Percentiles rank a stretch among this genome's conserved stretches.
These are phyloP conservation scores for Eupithecia vulgata DNA, from an alignment of 2,888 invertebrate genomes.

Conservation along the genomic window DNA sequence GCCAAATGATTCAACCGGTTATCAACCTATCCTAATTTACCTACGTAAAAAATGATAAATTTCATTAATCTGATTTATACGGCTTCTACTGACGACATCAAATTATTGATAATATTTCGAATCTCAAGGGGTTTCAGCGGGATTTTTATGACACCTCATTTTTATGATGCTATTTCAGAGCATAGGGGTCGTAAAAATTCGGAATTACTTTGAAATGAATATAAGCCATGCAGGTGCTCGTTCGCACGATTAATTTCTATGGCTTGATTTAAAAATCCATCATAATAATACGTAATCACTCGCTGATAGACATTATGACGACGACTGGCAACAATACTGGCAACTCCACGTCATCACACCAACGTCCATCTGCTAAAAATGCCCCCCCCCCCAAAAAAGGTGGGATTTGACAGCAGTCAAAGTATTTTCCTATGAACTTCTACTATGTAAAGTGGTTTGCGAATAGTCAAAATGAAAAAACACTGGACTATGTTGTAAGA, in stretches of 20 bases:
- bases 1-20: neutral
- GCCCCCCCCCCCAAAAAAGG: too few relatives aligned
- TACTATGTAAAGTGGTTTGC: too few relatives aligned
- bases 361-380: too few relatives aligned
- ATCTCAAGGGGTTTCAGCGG: neutral
- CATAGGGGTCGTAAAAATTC: neutral
- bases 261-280: neutral
- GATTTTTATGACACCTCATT: neutral
- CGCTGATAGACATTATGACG: too few relatives aligned
- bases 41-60: too few relatives aligned
- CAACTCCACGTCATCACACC: neutral
- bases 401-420: too few relatives aligned
- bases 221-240: neutral
- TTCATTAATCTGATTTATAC: too few relatives aligned
- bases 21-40: neutral
- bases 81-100: neutral
- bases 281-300: neutral
- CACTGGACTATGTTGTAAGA: too few relatives aligned
- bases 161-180: slow-evolving; percentile 1
- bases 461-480: too few relatives aligned
- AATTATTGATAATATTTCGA: slow-evolving; percentile 3
- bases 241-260: neutral
- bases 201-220: neutral
- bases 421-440: too few relatives aligned
- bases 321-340: too few relatives aligned